These are phyloP conservation scores for Amitus sp. DNA, from an alignment of 2,888 invertebrate species.

Conservation along the genomic window DNA sequence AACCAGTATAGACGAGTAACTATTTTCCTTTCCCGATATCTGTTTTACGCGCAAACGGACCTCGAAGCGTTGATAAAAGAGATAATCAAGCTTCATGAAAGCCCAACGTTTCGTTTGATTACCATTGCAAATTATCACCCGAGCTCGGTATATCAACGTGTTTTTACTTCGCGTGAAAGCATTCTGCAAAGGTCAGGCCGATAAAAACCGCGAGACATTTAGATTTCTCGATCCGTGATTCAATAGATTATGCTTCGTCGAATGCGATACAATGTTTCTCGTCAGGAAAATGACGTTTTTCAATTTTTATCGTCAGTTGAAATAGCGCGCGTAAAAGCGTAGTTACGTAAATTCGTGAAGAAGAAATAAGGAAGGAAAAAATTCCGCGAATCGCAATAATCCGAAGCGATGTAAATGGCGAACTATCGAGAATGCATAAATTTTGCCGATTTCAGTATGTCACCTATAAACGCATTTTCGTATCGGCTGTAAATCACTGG, in stretches of 20 bases:
- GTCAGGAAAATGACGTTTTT: neutral
- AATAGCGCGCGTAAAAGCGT: neutral
- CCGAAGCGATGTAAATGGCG: too few species aligned
- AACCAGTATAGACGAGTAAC: too few species aligned
- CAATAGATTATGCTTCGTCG: neutral
- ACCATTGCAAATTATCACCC: neutral
- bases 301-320: neutral
- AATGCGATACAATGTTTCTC: neutral
- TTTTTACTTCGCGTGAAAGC: neutral
- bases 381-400: neutral
- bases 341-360: neutral
- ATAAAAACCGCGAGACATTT: conserved; percentile 4
- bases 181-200: conserved; percentile 8
- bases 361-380: too few species aligned
- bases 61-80: too few species aligned
- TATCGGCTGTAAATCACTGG: too few species aligned
- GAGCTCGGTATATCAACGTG: neutral
- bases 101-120: neutral
- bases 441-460: too few species aligned
- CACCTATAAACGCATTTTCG: too few species aligned
- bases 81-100: neutral
- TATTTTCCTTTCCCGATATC: too few species aligned
- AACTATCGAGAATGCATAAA: too few species aligned
- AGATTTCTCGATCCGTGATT: conserved; percentile 5
- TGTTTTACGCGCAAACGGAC: too few species aligned